A percentile compares a stretch with the other conserved stretches of the same genome.
Evolutionary conservation across 1,140 invertebrate species (phyloP).

Genomic region (Metaphire vulgaris): DNA sequence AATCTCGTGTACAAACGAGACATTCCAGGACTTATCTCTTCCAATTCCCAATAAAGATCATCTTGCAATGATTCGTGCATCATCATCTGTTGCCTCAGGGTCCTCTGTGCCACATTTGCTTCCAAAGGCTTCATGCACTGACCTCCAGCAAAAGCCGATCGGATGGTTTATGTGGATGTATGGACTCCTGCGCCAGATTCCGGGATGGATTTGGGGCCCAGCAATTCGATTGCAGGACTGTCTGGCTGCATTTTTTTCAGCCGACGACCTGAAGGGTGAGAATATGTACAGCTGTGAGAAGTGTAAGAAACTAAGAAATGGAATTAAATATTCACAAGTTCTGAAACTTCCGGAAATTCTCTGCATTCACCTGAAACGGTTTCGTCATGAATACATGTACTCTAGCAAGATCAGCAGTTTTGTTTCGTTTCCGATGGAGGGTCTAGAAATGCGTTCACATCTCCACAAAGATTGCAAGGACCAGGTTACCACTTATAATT

Average conservation of each 20-base stretch:
- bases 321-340: conserved; percentile 91
- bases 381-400: conserved; percentile 83
- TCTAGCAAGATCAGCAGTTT: conserved; percentile 87
- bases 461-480: conserved; percentile 75
- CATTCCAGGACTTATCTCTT: conserved; percentile 90
- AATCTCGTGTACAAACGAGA: conserved; percentile 78
- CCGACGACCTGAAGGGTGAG: conserved; percentile 94
- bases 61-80: conserved; percentile 48
- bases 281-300: conserved; percentile 98
- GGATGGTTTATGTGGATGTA: conserved; percentile 77
- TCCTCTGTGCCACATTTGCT: not conserved
- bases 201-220: conserved; percentile 83
- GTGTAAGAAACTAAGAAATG: conserved; percentile 93
- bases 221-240: conserved; percentile 88
- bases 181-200: conserved; percentile 45
- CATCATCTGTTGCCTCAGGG: not conserved
- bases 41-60: conserved; percentile 91
- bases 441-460: conserved; percentile 84
- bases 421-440: conserved; percentile 85
- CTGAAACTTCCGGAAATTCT: conserved; percentile 85
- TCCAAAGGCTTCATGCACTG: conserved; percentile 54
- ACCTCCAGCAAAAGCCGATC: conserved; percentile 51
- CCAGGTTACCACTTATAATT: conserved; percentile 73
- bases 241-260: conserved; percentile 91
- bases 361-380: conserved; percentile 92